phyloP scores from a whole-genome alignment of 2,888 invertebrate species.

The Phengaris alcon region DNA sequence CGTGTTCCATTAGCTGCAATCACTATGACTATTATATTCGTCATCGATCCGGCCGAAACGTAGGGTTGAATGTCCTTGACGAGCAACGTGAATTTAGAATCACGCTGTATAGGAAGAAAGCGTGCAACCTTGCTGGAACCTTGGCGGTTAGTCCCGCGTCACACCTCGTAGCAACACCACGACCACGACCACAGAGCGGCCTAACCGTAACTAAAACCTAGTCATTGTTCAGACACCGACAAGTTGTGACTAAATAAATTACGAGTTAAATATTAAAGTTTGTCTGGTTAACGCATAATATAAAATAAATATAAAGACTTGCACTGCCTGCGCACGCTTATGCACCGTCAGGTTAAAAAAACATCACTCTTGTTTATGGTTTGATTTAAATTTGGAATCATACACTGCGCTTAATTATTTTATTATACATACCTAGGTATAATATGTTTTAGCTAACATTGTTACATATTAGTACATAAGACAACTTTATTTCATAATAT shows the following conservation, averaged over 20 bases:
- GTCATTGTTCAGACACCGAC: constrained; percentile 29
- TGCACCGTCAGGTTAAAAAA: constrained; percentile 29
- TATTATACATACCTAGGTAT: not conserved
- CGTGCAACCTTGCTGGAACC: constrained; percentile 47
- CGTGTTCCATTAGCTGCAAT: not conserved
- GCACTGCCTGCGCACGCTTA: constrained; percentile 39
- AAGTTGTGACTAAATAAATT: constrained; percentile 45
- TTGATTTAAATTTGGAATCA: constrained; percentile 17
- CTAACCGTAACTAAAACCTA: constrained; percentile 27
- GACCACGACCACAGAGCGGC: constrained; percentile 38
- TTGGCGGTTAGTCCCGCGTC: constrained; percentile 52
- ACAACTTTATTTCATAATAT: not conserved
- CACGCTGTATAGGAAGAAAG: constrained; percentile 49
- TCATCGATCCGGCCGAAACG: not conserved
- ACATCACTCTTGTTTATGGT: constrained; percentile 26
- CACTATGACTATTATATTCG: constrained; percentile 4
- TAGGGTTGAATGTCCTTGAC: constrained; percentile 7
- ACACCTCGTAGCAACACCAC: constrained; percentile 41
- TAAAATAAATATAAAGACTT: constrained; percentile 38
- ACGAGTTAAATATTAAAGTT: constrained; percentile 38
- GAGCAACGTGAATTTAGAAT: constrained; percentile 27
- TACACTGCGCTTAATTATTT: not conserved
- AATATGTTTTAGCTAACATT: not conserved
- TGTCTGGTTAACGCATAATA: constrained; percentile 40
- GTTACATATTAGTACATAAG: not conserved